Base-by-base conservation (phyloP, 2,888 invertebrate genomes). In the Hyppa rectilinea region DNA sequence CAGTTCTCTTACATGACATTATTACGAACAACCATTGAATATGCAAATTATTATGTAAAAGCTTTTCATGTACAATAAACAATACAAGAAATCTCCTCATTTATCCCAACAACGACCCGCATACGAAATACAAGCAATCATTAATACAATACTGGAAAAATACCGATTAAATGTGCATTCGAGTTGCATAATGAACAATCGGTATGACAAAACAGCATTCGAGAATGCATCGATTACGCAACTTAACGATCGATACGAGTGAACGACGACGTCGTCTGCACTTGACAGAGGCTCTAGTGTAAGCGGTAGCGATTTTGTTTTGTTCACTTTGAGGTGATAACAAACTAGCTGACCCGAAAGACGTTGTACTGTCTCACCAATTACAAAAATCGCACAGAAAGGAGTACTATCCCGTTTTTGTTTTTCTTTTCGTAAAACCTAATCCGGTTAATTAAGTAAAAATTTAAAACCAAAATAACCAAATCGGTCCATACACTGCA, bases 181-280 rank as follows among this genome's bases (percentile, higher is more conserved):
- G 64, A 75, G 64, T 82, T 75, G 68, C 65, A 69, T 78, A 81
- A 80, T 71, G 72, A 78, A 78, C 79, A 85, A 84, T 88, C 81
- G 85, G 78, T 74, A 87, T 80, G 83, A 86, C 83, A 85, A 81
- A 84, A 87, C 85, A 81, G 85, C 83, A 78, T 81, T 88, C 81
- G 87, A 85, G 88, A 88, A 87, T 89, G 85, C 88, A 89, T 88
- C 85, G 87, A 87, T 88, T 87, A 87, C 82, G 71, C 83, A 85
- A 85, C 79, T 83, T 81, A 78, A 82, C 78, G 77, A 74, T 78
- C 86, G 85, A 87, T 82, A 74, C 81, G 78, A 83, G 73, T 86
- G 81, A 87, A 81, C 78, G 80, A 80, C 80, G 71, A 80, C 75
- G 80, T 80, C 83, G 84, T 78, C 73, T 81, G 71, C 80, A 81